Percentiles rank a stretch among this genome's conserved stretches.
Conservation (phyloP, 2,888 invertebrate species). For the Pollenia amentaria region DNA sequence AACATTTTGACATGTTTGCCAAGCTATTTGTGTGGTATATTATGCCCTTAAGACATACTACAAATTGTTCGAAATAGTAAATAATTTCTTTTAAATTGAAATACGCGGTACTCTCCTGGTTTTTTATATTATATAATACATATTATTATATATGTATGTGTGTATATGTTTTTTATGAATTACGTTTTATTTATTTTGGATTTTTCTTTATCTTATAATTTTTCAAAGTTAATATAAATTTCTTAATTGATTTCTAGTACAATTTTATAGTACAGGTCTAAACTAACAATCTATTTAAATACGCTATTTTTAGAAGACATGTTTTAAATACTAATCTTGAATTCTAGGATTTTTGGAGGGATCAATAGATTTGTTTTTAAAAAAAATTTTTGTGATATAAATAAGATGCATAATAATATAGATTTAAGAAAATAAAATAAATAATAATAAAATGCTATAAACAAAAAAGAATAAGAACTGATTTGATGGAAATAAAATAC, state of each 20-base stretch:
- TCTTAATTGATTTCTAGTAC: slow-evolving; percentile 45
- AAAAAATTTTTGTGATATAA: not conserved
- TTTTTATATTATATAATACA: no score
- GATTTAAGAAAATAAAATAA: no score
- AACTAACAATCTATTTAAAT: slow-evolving; percentile 55
- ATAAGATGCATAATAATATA: no score
- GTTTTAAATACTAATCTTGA: not conserved
- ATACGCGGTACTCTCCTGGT: no score
- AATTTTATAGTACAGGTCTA: slow-evolving; percentile 57
- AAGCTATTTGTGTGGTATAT: no score
- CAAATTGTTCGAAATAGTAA: no score
- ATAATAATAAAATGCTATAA: not conserved
- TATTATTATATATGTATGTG: no score
- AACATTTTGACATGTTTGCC: no score
- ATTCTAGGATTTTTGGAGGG: not conserved
- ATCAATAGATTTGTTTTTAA: not conserved
- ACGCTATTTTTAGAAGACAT: slow-evolving; percentile 47
- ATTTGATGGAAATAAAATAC: no score
- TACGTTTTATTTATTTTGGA: not conserved
- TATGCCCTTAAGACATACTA: no score
- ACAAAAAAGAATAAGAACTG: not conserved
- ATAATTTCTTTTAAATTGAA: no score
- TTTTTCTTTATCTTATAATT: not conserved
- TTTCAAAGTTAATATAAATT: slow-evolving; percentile 8
- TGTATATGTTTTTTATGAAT: not conserved